phyloP scores from a whole-genome alignment of 2,888 invertebrate species.

The Mesodorylaimus sp. region DNA sequence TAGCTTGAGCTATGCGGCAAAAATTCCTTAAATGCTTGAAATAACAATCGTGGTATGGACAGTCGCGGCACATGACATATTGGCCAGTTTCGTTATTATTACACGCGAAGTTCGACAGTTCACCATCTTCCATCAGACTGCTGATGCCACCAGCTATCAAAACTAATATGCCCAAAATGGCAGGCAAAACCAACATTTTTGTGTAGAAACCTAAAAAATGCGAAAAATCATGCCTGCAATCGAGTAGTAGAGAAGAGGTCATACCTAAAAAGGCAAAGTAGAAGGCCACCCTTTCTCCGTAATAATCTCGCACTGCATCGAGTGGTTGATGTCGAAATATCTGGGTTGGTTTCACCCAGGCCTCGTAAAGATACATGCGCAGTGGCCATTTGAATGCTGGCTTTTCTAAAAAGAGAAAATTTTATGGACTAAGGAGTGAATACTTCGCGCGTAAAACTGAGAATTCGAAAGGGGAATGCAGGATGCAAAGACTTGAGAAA shows the following conservation, averaged over 20 bases:
- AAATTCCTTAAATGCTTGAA: constrained; percentile 63
- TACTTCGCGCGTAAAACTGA: too few relatives aligned
- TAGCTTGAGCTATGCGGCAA: constrained; percentile 58
- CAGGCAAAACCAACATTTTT: constrained; percentile 67
- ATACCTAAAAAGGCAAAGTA: constrained; percentile 88
- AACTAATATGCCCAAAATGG: constrained; percentile 62
- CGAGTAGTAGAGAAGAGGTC: too few relatives aligned
- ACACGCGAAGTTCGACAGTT: too few relatives aligned
- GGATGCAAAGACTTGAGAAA: too few relatives aligned
- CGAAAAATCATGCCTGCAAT: too few relatives aligned
- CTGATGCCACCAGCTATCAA: constrained; percentile 63
- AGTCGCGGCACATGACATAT: constrained; percentile 68
- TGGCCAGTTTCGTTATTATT: too few relatives aligned
- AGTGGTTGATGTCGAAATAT: constrained; percentile 10
- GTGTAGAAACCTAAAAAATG: constrained; percentile 88
- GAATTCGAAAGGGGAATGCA: too few relatives aligned
- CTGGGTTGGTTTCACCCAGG: constrained; percentile 9
- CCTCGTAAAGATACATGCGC: constrained; percentile 9
- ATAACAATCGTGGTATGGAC: constrained; percentile 50
- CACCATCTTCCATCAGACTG: too few relatives aligned
- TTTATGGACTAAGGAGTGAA: too few relatives aligned
- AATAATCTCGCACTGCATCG: constrained; percentile 10
- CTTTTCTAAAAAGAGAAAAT: too few relatives aligned
- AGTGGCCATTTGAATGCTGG: too few relatives aligned
- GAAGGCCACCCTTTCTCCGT: constrained; percentile 54